Conservation (phyloP, 2,113 vertebrate genomes). For the Pterophyllum scalare region DNA sequence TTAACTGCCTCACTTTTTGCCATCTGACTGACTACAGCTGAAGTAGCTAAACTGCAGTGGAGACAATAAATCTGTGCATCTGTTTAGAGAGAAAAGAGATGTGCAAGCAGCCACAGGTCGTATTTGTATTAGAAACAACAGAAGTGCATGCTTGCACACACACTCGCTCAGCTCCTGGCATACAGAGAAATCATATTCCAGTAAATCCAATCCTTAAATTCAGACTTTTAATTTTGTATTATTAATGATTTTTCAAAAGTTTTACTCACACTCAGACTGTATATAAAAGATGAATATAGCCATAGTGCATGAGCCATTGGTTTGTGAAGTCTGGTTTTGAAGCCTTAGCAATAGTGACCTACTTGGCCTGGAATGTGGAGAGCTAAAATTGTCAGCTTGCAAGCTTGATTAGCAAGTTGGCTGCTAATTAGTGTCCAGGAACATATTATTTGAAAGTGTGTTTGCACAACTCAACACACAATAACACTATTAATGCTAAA, state of each 20-base stretch:
- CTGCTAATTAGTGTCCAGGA: background rate
- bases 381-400: background rate
- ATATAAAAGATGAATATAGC: background rate
- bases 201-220: background rate
- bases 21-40: constrained; percentile 29
- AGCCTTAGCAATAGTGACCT: background rate
- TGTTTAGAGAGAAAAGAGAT: background rate
- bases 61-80: background rate
- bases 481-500: no score
- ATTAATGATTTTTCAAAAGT: background rate
- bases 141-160: background rate
- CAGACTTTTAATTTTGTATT: rapidly evolving
- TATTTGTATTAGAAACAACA: background rate
- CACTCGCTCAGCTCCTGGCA: background rate
- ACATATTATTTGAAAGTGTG: no score
- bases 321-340: background rate
- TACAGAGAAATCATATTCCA: background rate
- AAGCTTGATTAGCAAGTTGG: background rate
- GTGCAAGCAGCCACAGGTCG: background rate
- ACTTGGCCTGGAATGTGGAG: background rate
- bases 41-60: constrained; percentile 32
- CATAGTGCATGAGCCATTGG: background rate
- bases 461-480: background rate
- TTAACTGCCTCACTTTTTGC: constrained; percentile 26
- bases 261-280: background rate